Evolutionary conservation across 2,888 invertebrate genomes (phyloP), one percentile per base, ranked within the genome.

Genomic region (Lepidonotus clava): DNA sequence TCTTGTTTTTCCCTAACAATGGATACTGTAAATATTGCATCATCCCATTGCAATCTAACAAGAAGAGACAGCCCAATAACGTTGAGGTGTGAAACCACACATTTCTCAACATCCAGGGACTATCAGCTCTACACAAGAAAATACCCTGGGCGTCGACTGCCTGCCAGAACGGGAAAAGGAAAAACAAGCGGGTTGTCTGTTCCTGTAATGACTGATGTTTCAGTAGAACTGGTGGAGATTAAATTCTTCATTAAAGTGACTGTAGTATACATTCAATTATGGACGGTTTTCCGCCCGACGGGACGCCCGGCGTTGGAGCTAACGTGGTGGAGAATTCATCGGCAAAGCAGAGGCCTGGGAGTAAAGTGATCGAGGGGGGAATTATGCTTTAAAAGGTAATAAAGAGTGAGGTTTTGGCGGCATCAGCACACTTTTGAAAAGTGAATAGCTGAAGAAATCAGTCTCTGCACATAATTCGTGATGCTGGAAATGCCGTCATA

Each of bases 251-350:
- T 71, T 36, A 71, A 71, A 38, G 36, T 18, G 21, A 71, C 71
- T 71, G 71, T 38, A 38, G 71, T n/a, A 71, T 71, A 71, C 71
- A 71, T 71, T 71, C 71, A 71, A 71, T 71, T 71, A 71, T 71
- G 18, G 71, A 18, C 38, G 36, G 21, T 71, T 71, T 71, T 38
- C 71, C 61, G 24, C 61, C 24, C 61, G 28, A 61, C n/a, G 28
- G 61, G 28, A 32, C 61, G 24, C 28, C 24, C 24, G 28, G 1
- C 28, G 28, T 1, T 24, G 2, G 24, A 28, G 61, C 24, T n/a
- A 28, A 61, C 61, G 28, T 24, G 14, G 28, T 24, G n/a, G 53
- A n/a, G 53, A 53, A 53, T 53, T 53, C 53, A 53, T 18, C 53
- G 18, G 21, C 21, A 11, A 11, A 28, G 28, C 61, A 28, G 28